Evolutionary conservation across 2,888 invertebrate genomes (phyloP).

Genomic region (Latrodectus elegans): DNA sequence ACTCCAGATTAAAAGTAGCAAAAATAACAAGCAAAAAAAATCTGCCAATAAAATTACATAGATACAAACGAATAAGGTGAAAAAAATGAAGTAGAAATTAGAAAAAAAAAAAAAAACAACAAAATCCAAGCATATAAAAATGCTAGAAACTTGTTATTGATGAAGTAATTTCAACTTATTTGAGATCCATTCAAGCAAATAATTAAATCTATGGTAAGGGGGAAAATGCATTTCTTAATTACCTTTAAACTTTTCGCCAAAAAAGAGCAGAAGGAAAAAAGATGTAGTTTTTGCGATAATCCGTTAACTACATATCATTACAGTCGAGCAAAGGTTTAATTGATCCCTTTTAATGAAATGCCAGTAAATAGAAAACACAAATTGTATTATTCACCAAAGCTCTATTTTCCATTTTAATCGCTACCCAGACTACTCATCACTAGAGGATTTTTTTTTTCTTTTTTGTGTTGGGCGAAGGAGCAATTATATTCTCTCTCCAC

Average conservation of each 20-base stretch:
- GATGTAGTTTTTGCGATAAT: conserved; percentile 61
- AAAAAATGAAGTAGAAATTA: conserved; percentile 29
- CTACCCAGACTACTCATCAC: background rate
- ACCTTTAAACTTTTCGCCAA: conserved; percentile 59
- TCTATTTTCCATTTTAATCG: conserved; percentile 49
- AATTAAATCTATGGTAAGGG: conserved; percentile 60
- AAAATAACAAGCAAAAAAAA: conserved; percentile 33
- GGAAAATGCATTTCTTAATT: conserved; percentile 67
- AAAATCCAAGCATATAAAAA: conserved; percentile 32
- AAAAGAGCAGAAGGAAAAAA: conserved; percentile 39
- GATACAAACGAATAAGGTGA: conserved; percentile 12
- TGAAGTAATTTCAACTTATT: conserved; percentile 67
- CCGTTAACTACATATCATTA: conserved; percentile 66
- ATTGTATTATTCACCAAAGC: conserved; percentile 46
- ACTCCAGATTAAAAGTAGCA: conserved; percentile 47
- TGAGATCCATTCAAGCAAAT: conserved; percentile 62
- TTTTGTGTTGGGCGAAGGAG: background rate
- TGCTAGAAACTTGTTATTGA: conserved; percentile 62
- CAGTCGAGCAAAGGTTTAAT: conserved; percentile 33
- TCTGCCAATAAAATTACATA: conserved; percentile 50
- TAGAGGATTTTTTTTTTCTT: conserved; percentile 5
- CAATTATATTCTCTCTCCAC: conserved; percentile 2
- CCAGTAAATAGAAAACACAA: conserved; percentile 54
- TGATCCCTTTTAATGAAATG: conserved; percentile 63
- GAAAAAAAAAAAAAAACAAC: conserved; percentile 15